Conservation (phyloP, 2,888 invertebrate genomes). For the Chymomyza caudatula region DNA sequence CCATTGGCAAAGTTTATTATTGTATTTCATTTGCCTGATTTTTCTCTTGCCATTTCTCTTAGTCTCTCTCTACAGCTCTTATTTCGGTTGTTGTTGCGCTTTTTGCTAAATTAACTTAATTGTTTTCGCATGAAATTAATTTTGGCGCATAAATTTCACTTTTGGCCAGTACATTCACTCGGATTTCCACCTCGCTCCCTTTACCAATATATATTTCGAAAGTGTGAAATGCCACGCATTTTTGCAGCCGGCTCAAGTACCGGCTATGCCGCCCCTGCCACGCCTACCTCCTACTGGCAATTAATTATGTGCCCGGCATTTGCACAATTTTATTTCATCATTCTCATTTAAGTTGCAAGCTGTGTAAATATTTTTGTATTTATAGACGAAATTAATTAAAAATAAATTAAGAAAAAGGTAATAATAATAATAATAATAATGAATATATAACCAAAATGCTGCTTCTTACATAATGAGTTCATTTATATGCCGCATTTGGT, state of each 20-base stretch:
- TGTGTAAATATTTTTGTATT: constrained; percentile 56
- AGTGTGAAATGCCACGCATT: constrained; percentile 65
- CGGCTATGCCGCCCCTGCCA: constrained; percentile 44
- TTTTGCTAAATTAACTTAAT: constrained; percentile 71
- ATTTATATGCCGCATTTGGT: constrained; percentile 61
- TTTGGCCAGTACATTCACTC: neutral
- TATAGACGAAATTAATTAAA: constrained; percentile 45
- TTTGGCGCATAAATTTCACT: constrained; percentile 69
- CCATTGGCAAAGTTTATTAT: constrained; percentile 60
- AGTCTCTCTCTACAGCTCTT: constrained; percentile 10
- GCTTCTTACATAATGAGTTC: constrained; percentile 59
- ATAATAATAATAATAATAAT: neutral
- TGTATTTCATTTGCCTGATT: constrained; percentile 65
- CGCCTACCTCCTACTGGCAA: constrained; percentile 43
- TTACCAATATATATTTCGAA: constrained; percentile 63
- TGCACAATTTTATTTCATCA: neutral
- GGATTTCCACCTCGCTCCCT: neutral
- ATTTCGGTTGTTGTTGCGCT: constrained; percentile 20
- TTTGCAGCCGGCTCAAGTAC: constrained; percentile 5
- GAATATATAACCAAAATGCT: neutral
- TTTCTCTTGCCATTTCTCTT: constrained; percentile 63
- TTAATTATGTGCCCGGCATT: constrained; percentile 58
- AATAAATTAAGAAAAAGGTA: constrained; percentile 38
- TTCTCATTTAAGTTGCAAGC: constrained; percentile 1
- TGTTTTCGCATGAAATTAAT: constrained; percentile 73